Evolutionary conservation across 2,888 invertebrate genomes (phyloP).

Genomic region (Esperia sulphurella): DNA sequence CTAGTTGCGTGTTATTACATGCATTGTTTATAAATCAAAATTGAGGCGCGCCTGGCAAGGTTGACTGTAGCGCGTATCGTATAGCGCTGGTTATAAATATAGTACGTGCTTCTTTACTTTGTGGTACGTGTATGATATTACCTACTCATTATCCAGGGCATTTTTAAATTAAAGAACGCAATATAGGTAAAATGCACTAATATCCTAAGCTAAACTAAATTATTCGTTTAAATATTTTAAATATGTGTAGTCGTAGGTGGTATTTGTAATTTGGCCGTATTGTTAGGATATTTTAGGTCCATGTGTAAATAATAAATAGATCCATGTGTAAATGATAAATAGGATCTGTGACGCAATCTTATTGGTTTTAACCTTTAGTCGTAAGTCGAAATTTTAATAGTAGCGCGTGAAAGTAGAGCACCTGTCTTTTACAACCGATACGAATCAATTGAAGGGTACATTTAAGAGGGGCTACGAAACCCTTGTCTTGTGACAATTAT

Average conservation of each 20-base stretch:
- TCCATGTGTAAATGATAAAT: neutral
- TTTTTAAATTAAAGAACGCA: no score
- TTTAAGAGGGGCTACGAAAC: constrained; percentile 30
- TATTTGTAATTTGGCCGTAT: neutral
- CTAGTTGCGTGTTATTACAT: neutral
- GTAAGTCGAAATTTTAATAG: neutral
- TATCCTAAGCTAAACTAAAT: no score
- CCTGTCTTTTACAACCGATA: constrained; percentile 46
- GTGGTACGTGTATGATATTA: no score
- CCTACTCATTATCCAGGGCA: no score
- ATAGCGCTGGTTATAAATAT: no score
- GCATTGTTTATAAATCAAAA: constrained; percentile 2
- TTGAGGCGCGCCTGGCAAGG: neutral
- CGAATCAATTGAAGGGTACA: constrained; percentile 43
- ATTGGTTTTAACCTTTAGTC: neutral
- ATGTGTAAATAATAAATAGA: neutral
- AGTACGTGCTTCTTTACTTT: no score
- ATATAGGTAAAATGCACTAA: no score
- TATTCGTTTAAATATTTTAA: no score
- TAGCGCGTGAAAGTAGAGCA: neutral
- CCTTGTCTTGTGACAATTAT: constrained; percentile 32
- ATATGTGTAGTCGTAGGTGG: neutral
- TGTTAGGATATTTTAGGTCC: neutral
- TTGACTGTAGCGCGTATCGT: no score
- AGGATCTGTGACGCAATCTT: neutral